phyloP scores from a whole-genome alignment of 2,888 invertebrate genomes.

The Cheiracanthium punctorium region DNA sequence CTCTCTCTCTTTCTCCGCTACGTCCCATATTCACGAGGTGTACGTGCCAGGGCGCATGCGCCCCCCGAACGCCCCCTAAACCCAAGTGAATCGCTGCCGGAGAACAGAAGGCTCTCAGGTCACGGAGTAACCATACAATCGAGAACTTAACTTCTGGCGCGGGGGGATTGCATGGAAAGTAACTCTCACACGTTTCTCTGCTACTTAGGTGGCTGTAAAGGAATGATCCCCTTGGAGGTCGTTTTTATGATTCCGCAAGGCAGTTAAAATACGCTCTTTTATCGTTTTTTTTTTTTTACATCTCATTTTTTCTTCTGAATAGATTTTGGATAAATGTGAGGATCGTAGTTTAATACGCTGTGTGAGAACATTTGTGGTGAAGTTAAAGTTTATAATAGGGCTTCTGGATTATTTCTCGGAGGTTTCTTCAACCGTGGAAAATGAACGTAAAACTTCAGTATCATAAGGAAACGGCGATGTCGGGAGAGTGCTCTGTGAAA shows the following conservation, averaged over 20 bases:
- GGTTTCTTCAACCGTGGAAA: too few relatives aligned
- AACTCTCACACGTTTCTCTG: not conserved
- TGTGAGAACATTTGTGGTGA: too few relatives aligned
- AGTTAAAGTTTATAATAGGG: too few relatives aligned
- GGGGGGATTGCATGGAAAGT: too few relatives aligned
- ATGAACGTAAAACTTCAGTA: too few relatives aligned
- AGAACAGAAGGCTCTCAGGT: not conserved
- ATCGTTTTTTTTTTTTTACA: too few relatives aligned
- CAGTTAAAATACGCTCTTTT: too few relatives aligned
- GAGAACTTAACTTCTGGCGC: not conserved
- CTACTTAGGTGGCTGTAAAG: not conserved
- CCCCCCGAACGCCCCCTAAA: not conserved
- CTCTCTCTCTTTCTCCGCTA: not conserved
- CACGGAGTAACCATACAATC: not conserved
- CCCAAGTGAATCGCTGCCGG: not conserved
- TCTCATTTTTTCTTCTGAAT: not conserved
- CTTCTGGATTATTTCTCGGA: too few relatives aligned
- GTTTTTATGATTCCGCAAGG: not conserved
- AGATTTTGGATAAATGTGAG: not conserved
- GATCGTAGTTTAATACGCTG: too few relatives aligned
- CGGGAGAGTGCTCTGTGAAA: too few relatives aligned
- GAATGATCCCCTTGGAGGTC: not conserved
- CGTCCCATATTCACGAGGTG: not conserved
- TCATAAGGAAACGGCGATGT: too few relatives aligned
- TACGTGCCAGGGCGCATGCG: not conserved